A percentile compares a stretch with the other conserved stretches of the same genome.
phyloP scores from a whole-genome alignment of 2,888 invertebrate species.

The Chrysodeixis includens region DNA sequence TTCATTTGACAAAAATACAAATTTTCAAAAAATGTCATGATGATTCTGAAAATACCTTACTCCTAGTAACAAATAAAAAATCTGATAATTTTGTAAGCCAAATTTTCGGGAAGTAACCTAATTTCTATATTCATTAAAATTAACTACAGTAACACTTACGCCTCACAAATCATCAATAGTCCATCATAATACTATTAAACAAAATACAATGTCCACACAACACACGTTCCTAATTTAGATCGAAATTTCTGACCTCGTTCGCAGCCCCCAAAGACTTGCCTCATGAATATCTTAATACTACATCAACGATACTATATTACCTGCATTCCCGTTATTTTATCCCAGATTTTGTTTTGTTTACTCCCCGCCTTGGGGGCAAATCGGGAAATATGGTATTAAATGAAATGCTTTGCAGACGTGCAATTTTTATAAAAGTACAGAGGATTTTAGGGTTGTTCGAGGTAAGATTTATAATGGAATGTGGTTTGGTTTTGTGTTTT shows the following conservation, averaged over 20 bases:
- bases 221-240: slow-evolving; percentile 9
- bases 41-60: no score
- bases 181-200: not conserved
- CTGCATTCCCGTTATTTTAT: slow-evolving; percentile 32
- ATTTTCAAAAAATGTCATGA: no score
- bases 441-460: not conserved
- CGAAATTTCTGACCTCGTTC: slow-evolving; percentile 16
- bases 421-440: not conserved
- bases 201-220: not conserved
- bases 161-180: no score
- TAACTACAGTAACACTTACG: no score
- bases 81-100: no score
- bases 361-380: slow-evolving; percentile 7
- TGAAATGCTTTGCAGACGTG: slow-evolving; percentile 3
- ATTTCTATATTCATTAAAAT: no score
- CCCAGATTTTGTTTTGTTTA: slow-evolving; percentile 38
- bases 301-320: slow-evolving; percentile 49
- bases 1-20: no score
- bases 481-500: not conserved
- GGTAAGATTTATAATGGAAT: not conserved
- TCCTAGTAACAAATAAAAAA: no score
- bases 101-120: no score
- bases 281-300: slow-evolving; percentile 63
- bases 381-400: slow-evolving; percentile 15
- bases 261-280: slow-evolving; percentile 44